Evolutionary conservation across 2,797 vertebrate species (phyloP).

Genomic region (Myotis vivesi): DNA sequence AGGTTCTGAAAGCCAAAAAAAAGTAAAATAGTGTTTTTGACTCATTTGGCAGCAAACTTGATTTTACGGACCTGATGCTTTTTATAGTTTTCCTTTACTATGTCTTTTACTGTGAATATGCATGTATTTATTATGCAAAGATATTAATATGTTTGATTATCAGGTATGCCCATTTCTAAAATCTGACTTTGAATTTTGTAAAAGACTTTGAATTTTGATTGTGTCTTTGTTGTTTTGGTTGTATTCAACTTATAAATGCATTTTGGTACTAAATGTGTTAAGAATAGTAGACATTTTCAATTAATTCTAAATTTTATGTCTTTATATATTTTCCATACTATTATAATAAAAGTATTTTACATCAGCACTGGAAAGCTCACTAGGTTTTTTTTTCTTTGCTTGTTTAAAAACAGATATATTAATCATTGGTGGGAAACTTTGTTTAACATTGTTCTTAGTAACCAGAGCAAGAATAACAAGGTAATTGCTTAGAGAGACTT

Average conservation of each 20-base stretch:
- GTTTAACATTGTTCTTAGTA: not conserved
- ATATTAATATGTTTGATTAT: not conserved
- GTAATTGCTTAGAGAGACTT: slow-evolving; percentile 4
- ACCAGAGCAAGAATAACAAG: not conserved
- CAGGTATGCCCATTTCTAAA: not conserved
- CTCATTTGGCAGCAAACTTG: not conserved
- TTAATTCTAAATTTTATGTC: slow-evolving; percentile 18
- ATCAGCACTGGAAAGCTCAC: not conserved
- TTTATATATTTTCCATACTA: not conserved
- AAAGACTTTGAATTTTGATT: not conserved
- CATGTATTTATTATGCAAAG: slow-evolving; percentile 1
- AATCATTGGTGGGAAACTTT: not conserved
- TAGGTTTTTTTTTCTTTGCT: slow-evolving; percentile 6
- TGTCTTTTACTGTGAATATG: not conserved
- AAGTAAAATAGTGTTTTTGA: not conserved
- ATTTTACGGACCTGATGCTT: not conserved
- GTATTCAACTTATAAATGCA: not conserved
- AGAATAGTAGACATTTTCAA: not conserved
- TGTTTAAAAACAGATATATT: slow-evolving; percentile 42
- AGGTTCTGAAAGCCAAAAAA: not conserved
- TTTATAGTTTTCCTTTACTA: not conserved
- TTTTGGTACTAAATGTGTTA: not conserved
- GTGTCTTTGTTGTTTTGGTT: not conserved
- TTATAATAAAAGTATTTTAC: not conserved
- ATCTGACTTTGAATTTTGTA: not conserved